Evolutionary conservation across 2,113 vertebrate genomes (phyloP).

Genomic region (Ptilorrhoa leucosticta): DNA sequence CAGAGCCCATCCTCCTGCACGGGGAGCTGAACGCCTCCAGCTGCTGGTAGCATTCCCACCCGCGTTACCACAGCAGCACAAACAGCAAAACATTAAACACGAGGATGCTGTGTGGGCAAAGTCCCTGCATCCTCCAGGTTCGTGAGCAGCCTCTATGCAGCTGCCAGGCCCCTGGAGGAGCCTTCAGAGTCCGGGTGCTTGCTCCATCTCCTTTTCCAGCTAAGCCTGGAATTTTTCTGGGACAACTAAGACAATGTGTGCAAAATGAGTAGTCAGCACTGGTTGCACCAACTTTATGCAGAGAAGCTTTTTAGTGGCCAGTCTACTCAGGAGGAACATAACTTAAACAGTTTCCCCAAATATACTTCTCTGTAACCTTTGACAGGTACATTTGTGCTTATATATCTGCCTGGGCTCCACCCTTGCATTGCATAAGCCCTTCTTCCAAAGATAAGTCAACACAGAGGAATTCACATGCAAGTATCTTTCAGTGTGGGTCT

Average conservation of each 20-base stretch:
- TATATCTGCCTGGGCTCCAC: background rate
- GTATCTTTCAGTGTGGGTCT: background rate
- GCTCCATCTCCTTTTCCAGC: background rate
- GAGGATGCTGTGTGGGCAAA: background rate
- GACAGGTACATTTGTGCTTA: background rate
- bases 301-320: background rate
- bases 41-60: background rate
- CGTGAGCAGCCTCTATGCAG: background rate
- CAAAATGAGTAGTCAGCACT: background rate
- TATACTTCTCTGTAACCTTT: background rate
- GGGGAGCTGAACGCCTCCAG: background rate
- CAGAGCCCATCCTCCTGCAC: background rate
- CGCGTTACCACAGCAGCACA: slow-evolving; percentile 9
- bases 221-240: background rate
- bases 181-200: background rate
- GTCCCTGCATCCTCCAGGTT: background rate
- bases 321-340: background rate
- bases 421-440: background rate
- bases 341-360: background rate
- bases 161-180: background rate
- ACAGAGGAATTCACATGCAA: background rate
- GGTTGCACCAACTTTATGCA: background rate
- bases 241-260: background rate
- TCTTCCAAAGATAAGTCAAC: background rate
- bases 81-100: slow-evolving; percentile 21